Conservation (phyloP, 92 coral and sea anemone genomes). For the Heteractis magnifica region DNA sequence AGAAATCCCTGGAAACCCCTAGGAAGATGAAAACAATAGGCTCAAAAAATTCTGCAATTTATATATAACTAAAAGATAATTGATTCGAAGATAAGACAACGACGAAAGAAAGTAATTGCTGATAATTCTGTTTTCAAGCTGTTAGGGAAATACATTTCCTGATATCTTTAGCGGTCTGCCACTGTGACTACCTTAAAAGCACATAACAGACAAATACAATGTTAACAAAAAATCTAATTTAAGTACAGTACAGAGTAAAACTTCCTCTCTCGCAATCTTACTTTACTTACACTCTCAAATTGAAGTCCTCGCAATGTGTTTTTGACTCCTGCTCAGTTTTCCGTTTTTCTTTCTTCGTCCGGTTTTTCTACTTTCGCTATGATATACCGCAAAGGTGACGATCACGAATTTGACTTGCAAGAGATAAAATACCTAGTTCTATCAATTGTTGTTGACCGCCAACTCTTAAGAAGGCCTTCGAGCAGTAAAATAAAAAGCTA, state of each 20-base stretch:
- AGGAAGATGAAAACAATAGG: background rate
- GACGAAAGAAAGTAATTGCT: background rate
- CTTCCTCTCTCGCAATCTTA: background rate
- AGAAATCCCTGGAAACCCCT: background rate
- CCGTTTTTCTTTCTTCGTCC: background rate
- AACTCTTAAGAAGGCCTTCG: background rate
- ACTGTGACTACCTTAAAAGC: too few relatives aligned
- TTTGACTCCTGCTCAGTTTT: background rate
- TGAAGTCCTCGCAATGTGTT: background rate
- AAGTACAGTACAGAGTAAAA: background rate
- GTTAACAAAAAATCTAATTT: background rate
- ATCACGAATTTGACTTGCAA: background rate
- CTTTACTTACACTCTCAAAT: background rate
- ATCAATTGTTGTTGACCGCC: background rate
- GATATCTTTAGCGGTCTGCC: background rate
- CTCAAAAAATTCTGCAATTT: background rate
- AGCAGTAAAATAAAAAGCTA: background rate
- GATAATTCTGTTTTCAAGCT: background rate
- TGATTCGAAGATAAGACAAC: background rate
- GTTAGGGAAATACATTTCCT: slow-evolving; percentile 1
- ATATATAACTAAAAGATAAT: background rate
- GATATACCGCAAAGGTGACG: background rate
- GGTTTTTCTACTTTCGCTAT: background rate
- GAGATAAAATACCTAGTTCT: background rate
- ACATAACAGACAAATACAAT: background rate